Base-by-base conservation (phyloP, 2,797 vertebrate species). In the Alcedo quadribrachys region DNA sequence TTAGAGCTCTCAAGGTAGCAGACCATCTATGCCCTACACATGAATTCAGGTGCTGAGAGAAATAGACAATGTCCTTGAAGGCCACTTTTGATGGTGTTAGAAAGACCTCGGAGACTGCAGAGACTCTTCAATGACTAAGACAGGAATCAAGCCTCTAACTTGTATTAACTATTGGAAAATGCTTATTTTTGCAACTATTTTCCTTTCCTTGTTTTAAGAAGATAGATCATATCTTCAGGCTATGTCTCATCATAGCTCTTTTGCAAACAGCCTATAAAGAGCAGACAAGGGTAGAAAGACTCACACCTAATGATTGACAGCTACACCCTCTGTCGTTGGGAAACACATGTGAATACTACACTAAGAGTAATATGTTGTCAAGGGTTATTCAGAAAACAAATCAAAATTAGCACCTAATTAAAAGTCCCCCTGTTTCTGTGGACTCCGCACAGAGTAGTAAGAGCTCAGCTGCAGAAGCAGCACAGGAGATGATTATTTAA, bases 341-440 rank as follows among this genome's bases (percentile, higher is more conserved):
- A 91, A 92, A 79, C 45, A 63, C 16, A 11, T 3, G 21, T 14
- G 68, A 86, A 67, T 50, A 28, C 67, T 70, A 67, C 37, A 8
- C 58, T 66, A 73, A 37, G 48, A 92, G 63, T 60, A 89, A 86
- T 12, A 79, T 2, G 2, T 24, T 86, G 63, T 60, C 61, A 86
- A 90, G 60, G 45, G 53, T 80, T 94, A 81, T 61, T 76, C 74
- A 63, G 71, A 79, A n/a, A 88, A 55, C 48, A 88, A 91, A 92
- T 81, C 57, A 90, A 86, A 86, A 91, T 67, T 67, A 90, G 57
- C 78, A 85, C 71, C 74, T 87, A 76, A 81, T 90, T 88, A 92
- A 48, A 84, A 81, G 55, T 70, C 77, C 11, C 40, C n/a, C 45
- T 88, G 10, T 80, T 93, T 81, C 57, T n/a, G 58, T 8, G 0